A percentile compares a stretch with the other conserved stretches of the same genome.
These are phyloP conservation scores for Acrocephalus kingi DNA, from an alignment of 2,113 vertebrate species.

Conservation along the genomic window DNA sequence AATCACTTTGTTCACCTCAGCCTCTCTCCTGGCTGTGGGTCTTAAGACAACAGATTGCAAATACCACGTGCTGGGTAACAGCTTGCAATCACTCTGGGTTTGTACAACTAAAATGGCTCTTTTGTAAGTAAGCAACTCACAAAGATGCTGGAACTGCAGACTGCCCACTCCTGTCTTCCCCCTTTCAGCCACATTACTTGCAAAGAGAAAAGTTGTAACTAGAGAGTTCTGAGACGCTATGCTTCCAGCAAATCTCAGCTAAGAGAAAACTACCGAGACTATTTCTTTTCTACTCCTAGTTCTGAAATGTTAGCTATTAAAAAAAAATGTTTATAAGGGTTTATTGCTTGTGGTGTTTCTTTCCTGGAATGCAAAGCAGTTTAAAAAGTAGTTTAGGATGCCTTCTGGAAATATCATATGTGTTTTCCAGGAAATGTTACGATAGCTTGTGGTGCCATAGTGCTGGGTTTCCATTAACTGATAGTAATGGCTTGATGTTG, in stretches of 20 bases:
- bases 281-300: not conserved
- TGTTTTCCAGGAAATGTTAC: constrained; percentile 19
- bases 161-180: not conserved
- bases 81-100: not conserved
- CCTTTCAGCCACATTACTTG: not conserved
- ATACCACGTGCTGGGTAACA: not conserved
- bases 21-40: not conserved
- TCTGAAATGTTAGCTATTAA: constrained; percentile 18
- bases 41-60: not conserved
- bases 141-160: not conserved
- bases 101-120: not conserved
- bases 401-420: constrained; percentile 31
- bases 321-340: constrained; percentile 1
- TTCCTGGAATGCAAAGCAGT: constrained; percentile 34
- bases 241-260: not conserved
- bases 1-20: not conserved
- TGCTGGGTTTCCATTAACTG: constrained; percentile 6
- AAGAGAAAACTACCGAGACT: not conserved
- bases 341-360: constrained; percentile 18
- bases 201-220: not conserved
- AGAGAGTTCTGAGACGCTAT: rapidly evolving
- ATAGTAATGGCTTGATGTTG: not conserved
- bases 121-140: not conserved
- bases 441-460: not conserved
- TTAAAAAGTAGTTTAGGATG: constrained; percentile 1